Evolutionary conservation across 2,113 vertebrate genomes (phyloP).

Genomic region (Jaculus jaculus): DNA sequence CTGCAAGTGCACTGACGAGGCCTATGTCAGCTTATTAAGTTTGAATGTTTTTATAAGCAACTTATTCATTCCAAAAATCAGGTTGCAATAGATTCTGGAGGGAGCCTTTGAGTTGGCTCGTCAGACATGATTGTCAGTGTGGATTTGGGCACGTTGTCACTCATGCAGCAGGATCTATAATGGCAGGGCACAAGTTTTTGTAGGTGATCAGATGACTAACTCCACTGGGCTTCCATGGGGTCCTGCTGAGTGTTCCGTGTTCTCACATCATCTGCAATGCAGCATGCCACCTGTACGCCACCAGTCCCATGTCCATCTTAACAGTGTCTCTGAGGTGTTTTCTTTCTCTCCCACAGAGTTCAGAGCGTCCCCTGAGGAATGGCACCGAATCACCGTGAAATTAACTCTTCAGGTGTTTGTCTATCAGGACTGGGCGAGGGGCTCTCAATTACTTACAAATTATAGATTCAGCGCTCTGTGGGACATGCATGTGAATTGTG

Average conservation of each 20-base stretch:
- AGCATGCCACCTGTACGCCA: background rate
- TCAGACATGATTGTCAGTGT: conserved; percentile 36
- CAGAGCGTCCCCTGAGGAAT: conserved; percentile 12
- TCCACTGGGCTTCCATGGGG: background rate
- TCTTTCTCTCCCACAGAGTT: conserved; percentile 47
- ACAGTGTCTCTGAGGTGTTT: background rate
- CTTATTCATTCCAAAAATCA: conserved; percentile 61
- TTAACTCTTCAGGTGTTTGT: conserved; percentile 43
- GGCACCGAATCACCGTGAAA: conserved; percentile 28
- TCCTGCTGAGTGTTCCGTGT: background rate
- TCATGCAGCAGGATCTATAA: background rate
- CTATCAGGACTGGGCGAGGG: background rate
- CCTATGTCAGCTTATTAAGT: conserved; percentile 50
- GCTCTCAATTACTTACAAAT: conserved; percentile 13
- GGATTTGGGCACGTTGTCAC: background rate
- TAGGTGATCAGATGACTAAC: background rate
- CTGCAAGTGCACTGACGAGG: conserved; percentile 4
- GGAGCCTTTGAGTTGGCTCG: conserved; percentile 26
- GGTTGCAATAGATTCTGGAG: conserved; percentile 40
- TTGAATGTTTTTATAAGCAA: conserved; percentile 61
- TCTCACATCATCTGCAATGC: background rate
- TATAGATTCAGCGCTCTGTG: background rate
- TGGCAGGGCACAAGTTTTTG: background rate
- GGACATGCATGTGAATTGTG: conserved; percentile 47
- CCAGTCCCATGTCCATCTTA: background rate